A percentile compares a stretch with the other conserved stretches of the same genome.
phyloP scores from a whole-genome alignment of 2,888 invertebrate species.

The Drosophila eohydei region DNA sequence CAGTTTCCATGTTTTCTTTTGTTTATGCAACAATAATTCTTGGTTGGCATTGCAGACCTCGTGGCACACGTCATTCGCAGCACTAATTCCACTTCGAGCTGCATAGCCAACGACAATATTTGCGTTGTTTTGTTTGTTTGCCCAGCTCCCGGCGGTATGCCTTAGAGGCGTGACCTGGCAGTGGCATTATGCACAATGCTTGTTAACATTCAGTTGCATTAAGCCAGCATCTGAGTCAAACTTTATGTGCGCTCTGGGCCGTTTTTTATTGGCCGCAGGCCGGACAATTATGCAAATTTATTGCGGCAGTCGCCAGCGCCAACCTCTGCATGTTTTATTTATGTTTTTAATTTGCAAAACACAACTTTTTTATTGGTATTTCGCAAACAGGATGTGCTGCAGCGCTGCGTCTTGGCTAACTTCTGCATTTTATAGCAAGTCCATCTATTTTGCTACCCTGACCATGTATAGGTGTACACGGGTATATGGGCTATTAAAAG shows the following conservation, averaged over 20 bases:
- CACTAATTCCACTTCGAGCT: conserved; percentile 19
- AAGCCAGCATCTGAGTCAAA: conserved; percentile 15
- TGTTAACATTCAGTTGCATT: conserved; percentile 29
- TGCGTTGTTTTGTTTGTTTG: conserved; percentile 33
- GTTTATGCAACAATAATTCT: conserved; percentile 44
- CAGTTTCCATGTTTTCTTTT: conserved; percentile 36
- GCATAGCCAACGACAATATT: conserved; percentile 23
- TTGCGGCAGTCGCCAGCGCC: conserved; percentile 21
- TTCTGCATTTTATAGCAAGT: conserved; percentile 1
- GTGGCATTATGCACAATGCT: conserved; percentile 27
- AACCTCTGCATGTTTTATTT: conserved; percentile 57
- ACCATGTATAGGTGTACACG: conserved; percentile 4
- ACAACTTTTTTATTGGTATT: conserved; percentile 41
- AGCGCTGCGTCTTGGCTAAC: conserved; percentile 5
- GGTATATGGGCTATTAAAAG: conserved; percentile 36
- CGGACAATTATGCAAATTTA: conserved; percentile 44
- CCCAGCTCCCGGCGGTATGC: conserved; percentile 23
- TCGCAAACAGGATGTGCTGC: conserved; percentile 25
- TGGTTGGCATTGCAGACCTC: conserved; percentile 11
- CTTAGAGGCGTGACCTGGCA: conserved; percentile 29
- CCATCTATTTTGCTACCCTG: conserved; percentile 10
- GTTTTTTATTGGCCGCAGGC: conserved; percentile 27
- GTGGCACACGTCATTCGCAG: conserved; percentile 19
- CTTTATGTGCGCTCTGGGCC: background rate
- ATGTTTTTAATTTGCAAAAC: conserved; percentile 56